Evolutionary conservation across 2,113 vertebrate species (phyloP).

Genomic region (Monarcha castaneiventris): DNA sequence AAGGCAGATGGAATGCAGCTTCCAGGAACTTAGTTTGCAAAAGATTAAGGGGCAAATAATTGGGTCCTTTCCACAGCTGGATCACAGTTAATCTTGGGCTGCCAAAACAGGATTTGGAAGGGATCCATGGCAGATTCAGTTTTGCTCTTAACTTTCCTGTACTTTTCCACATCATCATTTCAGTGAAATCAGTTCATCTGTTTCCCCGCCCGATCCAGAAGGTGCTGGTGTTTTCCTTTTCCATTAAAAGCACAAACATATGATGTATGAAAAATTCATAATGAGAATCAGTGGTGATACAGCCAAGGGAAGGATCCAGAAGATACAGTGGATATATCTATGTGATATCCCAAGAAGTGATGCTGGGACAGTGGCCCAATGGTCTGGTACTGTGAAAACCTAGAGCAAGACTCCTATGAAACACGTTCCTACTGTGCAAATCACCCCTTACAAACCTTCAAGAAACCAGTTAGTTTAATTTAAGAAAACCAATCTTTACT

Average conservation of each 20-base stretch:
- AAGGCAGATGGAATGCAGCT: constrained; percentile 36
- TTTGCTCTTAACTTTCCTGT: constrained; percentile 7
- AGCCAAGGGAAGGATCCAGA: background rate
- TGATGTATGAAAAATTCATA: constrained; percentile 17
- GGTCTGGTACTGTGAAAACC: background rate
- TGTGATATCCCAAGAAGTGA: background rate
- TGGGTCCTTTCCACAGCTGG: constrained; percentile 47
- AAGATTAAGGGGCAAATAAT: constrained; percentile 45
- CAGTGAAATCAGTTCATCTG: constrained; percentile 1
- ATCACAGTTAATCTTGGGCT: constrained; percentile 14
- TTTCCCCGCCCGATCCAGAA: constrained; percentile 8
- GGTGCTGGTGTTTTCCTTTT: constrained; percentile 4
- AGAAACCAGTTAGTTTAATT: background rate
- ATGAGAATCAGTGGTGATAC: background rate
- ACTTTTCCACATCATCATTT: background rate
- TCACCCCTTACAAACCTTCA: background rate
- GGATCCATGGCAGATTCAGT: background rate
- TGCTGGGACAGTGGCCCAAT: background rate
- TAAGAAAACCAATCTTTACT: background rate
- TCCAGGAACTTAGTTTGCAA: constrained; percentile 20
- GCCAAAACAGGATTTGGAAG: constrained; percentile 25
- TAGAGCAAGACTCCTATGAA: background rate
- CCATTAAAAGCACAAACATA: constrained; percentile 1
- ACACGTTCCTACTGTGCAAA: fast-evolving
- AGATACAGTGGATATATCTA: background rate